Conservation (phyloP, 1,140 invertebrate genomes). For the Leptinotarsa undecemlineata region DNA sequence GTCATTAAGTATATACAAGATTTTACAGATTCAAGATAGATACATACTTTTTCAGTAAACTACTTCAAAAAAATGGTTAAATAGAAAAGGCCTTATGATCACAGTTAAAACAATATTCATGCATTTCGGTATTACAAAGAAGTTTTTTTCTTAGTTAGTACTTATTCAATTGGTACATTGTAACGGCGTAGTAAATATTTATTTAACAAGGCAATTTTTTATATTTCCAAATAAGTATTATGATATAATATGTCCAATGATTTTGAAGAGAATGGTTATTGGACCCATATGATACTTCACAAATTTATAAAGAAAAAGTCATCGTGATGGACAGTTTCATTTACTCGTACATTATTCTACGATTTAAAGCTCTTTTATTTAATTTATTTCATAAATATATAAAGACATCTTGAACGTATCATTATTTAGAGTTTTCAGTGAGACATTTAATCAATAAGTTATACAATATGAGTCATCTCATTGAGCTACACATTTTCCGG, state of each 20-base stretch:
- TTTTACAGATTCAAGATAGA: slow-evolving; percentile 26
- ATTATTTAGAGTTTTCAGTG: no score
- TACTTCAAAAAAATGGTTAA: slow-evolving; percentile 27
- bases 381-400: not conserved
- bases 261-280: not conserved
- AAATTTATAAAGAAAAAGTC: not conserved
- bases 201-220: slow-evolving; percentile 9
- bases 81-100: slow-evolving; percentile 35
- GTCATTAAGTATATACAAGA: slow-evolving; percentile 28
- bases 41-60: slow-evolving; percentile 25
- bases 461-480: no score
- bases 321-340: not conserved
- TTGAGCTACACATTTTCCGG: no score
- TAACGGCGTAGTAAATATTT: slow-evolving; percentile 16
- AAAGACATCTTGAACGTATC: no score
- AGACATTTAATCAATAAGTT: no score
- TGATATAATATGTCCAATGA: not conserved
- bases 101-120: slow-evolving; percentile 36
- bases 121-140: slow-evolving; percentile 14
- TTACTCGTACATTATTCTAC: not conserved
- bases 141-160: slow-evolving; percentile 18
- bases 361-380: not conserved
- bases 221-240: slow-evolving; percentile 1
- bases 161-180: slow-evolving; percentile 22
- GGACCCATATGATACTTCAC: not conserved